A percentile compares a stretch with the other conserved stretches of the same genome.
These are phyloP conservation scores for Macropis europaea DNA, from an alignment of 2,888 invertebrate genomes.

Conservation along the genomic window DNA sequence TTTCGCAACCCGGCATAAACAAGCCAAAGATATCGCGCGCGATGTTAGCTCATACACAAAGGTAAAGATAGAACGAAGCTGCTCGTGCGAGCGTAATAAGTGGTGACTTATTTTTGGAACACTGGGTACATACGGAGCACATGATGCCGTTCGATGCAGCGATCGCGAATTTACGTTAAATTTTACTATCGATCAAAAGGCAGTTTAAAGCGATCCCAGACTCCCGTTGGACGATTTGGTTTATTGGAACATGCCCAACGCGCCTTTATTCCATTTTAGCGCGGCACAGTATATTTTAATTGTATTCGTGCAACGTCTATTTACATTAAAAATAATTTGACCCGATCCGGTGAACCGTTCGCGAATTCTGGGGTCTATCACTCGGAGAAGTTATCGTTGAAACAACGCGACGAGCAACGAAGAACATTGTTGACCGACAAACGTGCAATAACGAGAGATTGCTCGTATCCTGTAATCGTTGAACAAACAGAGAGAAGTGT, in stretches of 20 bases:
- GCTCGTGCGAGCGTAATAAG: slow-evolving; percentile 42
- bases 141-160: not conserved
- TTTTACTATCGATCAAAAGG: not conserved
- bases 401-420: not conserved
- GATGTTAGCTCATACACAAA: slow-evolving; percentile 57
- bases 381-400: not conserved
- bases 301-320: too few relatives aligned
- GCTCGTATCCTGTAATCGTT: slow-evolving; percentile 28
- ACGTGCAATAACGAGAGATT: slow-evolving; percentile 30
- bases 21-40: slow-evolving; percentile 63
- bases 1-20: slow-evolving; percentile 60
- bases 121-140: slow-evolving; percentile 28
- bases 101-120: slow-evolving; percentile 56
- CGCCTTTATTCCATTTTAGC: too few relatives aligned
- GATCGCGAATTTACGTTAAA: slow-evolving; percentile 13
- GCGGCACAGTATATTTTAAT: too few relatives aligned
- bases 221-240: too few relatives aligned
- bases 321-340: too few relatives aligned
- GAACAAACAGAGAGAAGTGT: slow-evolving; percentile 27
- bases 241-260: too few relatives aligned
- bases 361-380: not conserved
- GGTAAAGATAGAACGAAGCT: slow-evolving; percentile 62
- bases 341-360: not conserved
- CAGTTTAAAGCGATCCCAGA: too few relatives aligned
- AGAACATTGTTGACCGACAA: slow-evolving; percentile 7